A percentile compares a stretch with the other conserved stretches of the same genome.
Evolutionary conservation across 2,797 vertebrate genomes (phyloP).

Genomic region (Gymnoscopelus microlampas): DNA sequence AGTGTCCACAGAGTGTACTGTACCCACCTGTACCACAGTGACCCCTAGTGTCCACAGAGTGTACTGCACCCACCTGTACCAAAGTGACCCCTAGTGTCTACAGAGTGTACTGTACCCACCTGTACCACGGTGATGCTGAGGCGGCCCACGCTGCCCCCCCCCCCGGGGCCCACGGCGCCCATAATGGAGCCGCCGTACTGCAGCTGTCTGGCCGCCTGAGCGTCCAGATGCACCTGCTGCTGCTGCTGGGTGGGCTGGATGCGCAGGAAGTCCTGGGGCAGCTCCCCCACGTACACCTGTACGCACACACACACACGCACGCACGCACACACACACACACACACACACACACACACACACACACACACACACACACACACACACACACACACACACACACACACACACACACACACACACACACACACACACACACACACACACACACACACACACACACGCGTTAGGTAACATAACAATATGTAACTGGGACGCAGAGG

Average conservation of each 20-base stretch:
- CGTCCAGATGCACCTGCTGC: constrained; percentile 94
- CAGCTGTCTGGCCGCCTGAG: constrained; percentile 92
- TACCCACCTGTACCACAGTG: neutral
- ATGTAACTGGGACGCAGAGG: too few relatives aligned
- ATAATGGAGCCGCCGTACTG: constrained; percentile 90
- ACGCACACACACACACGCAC: constrained; percentile 3
- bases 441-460: too few relatives aligned
- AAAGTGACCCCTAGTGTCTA: neutral
- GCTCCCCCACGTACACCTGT: constrained; percentile 94
- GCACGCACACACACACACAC: too few relatives aligned
- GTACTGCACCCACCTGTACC: neutral
- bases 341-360: too few relatives aligned
- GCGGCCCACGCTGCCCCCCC: constrained; percentile 89
- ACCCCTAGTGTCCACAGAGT: neutral
- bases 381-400: too few relatives aligned
- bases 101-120: constrained; percentile 72
- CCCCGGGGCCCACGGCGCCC: constrained; percentile 72
- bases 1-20: neutral
- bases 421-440: too few relatives aligned
- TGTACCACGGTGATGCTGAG: constrained; percentile 97
- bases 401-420: too few relatives aligned
- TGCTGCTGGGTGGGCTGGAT: constrained; percentile 94
- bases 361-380: too few relatives aligned
- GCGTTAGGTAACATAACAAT: too few relatives aligned
- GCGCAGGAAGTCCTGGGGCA: constrained; percentile 95